phyloP scores from a whole-genome alignment of 2,888 invertebrate genomes.

The Bimastos eiseni region DNA sequence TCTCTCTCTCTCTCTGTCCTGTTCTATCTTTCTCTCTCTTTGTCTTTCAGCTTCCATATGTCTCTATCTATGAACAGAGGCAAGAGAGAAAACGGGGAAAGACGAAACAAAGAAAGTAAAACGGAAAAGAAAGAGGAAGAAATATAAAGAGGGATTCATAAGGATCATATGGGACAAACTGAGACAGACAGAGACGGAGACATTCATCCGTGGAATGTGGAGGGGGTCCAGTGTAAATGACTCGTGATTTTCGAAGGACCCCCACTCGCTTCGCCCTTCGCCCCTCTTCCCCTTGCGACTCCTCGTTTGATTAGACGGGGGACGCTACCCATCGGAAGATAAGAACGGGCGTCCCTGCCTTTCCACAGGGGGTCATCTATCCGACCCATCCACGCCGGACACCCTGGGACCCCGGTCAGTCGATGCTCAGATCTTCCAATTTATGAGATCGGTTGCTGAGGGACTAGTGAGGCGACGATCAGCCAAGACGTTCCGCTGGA shows the following conservation, averaged over 20 bases:
- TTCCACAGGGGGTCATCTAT: background rate
- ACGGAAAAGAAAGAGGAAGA: background rate
- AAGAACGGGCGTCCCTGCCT: background rate
- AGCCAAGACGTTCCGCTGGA: background rate
- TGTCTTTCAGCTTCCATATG: background rate
- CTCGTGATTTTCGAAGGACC: background rate
- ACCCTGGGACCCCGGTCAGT: background rate
- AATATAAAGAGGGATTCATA: background rate
- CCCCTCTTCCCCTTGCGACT: background rate
- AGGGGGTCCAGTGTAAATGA: background rate
- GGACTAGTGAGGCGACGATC: background rate
- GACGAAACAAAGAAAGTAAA: background rate
- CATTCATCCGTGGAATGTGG: background rate
- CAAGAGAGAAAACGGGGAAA: background rate
- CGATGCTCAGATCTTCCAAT: slow-evolving; percentile 13
- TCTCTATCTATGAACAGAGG: background rate
- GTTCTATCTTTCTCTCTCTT: background rate
- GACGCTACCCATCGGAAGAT: background rate
- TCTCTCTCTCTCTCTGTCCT: background rate
- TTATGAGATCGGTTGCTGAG: background rate
- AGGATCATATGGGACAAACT: no score
- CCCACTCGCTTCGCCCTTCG: background rate
- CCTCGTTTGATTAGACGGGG: slow-evolving; percentile 6
- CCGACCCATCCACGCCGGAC: background rate
- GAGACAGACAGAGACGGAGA: background rate